Evolutionary conservation across 2,113 vertebrate species (phyloP).

Genomic region (Urocolius indicus): DNA sequence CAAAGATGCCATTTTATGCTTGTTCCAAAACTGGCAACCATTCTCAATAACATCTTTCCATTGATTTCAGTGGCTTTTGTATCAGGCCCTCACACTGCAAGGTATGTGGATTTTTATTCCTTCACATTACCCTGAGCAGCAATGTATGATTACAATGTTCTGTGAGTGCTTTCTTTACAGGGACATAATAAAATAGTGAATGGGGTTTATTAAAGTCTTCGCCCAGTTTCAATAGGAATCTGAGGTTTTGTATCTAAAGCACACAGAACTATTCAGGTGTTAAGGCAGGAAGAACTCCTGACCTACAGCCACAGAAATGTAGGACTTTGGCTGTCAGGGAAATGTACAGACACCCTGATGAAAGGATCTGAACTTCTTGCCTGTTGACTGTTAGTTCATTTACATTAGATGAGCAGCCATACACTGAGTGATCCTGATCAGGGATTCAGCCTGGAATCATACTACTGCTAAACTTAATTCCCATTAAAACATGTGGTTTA

Average conservation of each 20-base stretch:
- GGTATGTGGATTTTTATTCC: background rate
- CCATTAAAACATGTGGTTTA: background rate
- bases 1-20: background rate
- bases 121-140: background rate
- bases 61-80: background rate
- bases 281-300: background rate
- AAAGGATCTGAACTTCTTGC: background rate
- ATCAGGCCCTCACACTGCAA: background rate
- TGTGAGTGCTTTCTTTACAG: background rate
- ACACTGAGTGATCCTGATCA: background rate
- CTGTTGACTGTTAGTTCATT: background rate
- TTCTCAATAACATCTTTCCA: background rate
- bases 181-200: background rate
- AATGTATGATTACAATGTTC: background rate
- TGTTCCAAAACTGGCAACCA: background rate
- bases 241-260: background rate
- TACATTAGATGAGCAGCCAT: background rate
- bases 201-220: background rate
- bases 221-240: background rate
- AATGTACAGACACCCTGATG: background rate
- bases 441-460: background rate
- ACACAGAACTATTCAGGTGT: background rate
- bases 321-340: background rate
- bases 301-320: background rate
- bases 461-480: background rate